A percentile compares a stretch with the other conserved stretches of the same genome.
phyloP scores from a whole-genome alignment of 2,888 invertebrate species.

The Apodemia zela region DNA sequence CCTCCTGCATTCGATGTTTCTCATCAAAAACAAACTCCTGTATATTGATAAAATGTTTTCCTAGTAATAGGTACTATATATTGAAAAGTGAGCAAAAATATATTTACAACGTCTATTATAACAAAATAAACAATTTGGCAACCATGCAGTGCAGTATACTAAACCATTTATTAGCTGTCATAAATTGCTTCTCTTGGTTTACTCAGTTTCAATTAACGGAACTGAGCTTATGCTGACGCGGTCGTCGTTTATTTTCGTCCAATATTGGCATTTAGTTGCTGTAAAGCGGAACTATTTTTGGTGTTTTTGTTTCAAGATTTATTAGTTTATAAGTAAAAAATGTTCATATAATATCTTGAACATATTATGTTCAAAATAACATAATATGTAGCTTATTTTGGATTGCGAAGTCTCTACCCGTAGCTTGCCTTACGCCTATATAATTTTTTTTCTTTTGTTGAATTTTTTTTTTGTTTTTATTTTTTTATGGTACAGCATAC shows the following conservation, averaged over 20 bases:
- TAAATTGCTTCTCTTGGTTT: constrained; percentile 35
- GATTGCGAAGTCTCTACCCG: no score
- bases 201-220: constrained; percentile 36
- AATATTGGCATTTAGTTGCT: constrained; percentile 11
- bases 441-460: no score
- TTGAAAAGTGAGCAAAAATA: not conserved
- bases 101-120: constrained; percentile 13
- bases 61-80: not conserved
- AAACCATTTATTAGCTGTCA: constrained; percentile 35
- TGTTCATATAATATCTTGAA: not conserved
- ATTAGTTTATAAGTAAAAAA: not conserved
- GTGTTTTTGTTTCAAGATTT: not conserved
- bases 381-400: no score
- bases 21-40: no score
- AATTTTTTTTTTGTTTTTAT: no score
- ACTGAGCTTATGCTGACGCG: constrained; percentile 18
- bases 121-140: constrained; percentile 18
- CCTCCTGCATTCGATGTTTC: no score
- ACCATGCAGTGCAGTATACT: constrained; percentile 15
- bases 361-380: no score
- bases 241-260: constrained; percentile 17
- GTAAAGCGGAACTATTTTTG: constrained; percentile 11
- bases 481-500: no score
- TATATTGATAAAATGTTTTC: no score
- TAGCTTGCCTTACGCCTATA: no score